Conservation (phyloP, 2,888 invertebrate species). For the Coelopa pilipes region DNA sequence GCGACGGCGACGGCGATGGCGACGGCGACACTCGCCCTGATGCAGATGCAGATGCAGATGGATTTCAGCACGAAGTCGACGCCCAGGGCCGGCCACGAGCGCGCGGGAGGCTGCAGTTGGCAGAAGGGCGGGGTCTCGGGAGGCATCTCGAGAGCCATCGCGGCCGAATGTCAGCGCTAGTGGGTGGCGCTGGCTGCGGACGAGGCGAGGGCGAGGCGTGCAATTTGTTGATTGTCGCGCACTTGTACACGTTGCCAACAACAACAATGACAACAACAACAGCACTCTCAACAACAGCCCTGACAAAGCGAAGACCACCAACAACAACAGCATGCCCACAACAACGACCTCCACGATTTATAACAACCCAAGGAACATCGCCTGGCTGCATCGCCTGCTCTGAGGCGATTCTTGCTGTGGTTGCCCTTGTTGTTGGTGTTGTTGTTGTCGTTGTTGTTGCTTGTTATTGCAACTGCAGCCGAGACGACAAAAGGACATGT, state of each 20-base stretch:
- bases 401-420: not conserved
- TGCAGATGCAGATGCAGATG: not conserved
- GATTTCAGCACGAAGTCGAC: not conserved
- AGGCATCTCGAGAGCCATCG: too few relatives aligned
- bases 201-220: conserved; percentile 19
- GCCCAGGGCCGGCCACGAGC: not conserved
- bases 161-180: conserved; percentile 18
- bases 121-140: not conserved
- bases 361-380: not conserved
- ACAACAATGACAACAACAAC: conserved; percentile 17
- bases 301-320: not conserved
- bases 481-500: conserved; percentile 8
- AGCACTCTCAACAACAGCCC: conserved; percentile 22
- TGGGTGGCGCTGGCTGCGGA: conserved; percentile 26
- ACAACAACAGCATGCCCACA: too few relatives aligned
- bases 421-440: not conserved
- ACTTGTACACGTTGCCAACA: conserved; percentile 15
- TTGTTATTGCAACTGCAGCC: conserved; percentile 14
- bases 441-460: conserved; percentile 13
- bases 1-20: too few relatives aligned
- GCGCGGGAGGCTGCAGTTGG: not conserved
- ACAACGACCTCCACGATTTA: too few relatives aligned
- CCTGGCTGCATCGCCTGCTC: not conserved
- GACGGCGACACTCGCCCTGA: too few relatives aligned
- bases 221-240: conserved; percentile 31